Evolutionary conservation across 2,113 vertebrate genomes (phyloP).

Genomic region (Haemorhous mexicanus): DNA sequence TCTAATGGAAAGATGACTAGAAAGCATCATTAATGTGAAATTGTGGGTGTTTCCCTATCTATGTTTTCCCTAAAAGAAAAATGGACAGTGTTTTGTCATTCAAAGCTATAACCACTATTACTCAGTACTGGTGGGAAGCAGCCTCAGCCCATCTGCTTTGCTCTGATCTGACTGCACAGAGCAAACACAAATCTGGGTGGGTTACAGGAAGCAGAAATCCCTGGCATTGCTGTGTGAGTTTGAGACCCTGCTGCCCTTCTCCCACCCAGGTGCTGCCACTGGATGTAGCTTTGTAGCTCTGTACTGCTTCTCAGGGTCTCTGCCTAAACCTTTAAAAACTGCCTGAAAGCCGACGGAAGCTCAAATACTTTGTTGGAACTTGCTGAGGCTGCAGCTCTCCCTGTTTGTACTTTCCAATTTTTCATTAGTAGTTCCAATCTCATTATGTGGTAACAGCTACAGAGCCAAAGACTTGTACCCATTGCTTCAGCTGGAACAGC

Average conservation of each 20-base stretch:
- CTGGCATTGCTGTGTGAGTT: neutral
- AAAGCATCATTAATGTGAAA: neutral
- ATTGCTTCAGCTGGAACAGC: neutral
- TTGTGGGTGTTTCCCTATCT: neutral
- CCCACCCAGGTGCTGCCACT: neutral
- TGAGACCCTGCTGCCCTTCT: neutral
- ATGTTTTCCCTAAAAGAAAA: neutral
- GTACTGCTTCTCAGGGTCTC: neutral
- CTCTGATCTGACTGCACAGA: neutral
- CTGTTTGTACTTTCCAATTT: neutral
- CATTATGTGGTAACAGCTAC: neutral
- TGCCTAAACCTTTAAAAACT: neutral
- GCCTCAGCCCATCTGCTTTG: neutral
- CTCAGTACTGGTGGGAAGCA: neutral
- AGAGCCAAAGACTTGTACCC: neutral
- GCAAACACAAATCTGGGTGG: neutral
- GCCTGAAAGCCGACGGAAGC: neutral
- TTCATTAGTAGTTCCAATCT: neutral
- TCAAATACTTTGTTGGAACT: neutral
- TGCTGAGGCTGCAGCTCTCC: neutral
- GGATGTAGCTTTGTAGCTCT: neutral
- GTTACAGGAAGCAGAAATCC: neutral
- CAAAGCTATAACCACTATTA: neutral
- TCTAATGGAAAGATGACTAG: neutral
- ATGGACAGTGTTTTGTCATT: neutral